Percentiles rank a stretch among this genome's conserved stretches.
Evolutionary conservation across 2,797 vertebrate species (phyloP).

Genomic region (Eurystomus glaucurus): DNA sequence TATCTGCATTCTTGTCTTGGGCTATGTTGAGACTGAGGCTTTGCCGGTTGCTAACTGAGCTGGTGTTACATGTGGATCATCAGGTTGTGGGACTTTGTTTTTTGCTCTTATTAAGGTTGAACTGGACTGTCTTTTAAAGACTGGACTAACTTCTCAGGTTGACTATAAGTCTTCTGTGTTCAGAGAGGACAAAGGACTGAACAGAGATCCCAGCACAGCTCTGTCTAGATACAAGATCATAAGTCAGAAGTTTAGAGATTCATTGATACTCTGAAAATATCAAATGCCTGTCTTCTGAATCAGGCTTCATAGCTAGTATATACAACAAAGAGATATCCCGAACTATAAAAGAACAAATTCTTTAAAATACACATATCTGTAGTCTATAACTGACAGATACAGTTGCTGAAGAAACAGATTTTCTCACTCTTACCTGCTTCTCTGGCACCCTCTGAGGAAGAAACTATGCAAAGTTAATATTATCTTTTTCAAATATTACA

Average conservation of each 20-base stretch:
- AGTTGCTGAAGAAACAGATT: not conserved
- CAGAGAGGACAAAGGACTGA: not conserved
- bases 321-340: not conserved
- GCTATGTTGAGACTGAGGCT: not conserved
- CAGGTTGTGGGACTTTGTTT: not conserved
- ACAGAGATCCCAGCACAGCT: not conserved
- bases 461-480: not conserved
- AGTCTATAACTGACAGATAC: not conserved
- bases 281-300: not conserved
- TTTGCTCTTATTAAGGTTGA: not conserved
- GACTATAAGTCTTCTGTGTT: not conserved
- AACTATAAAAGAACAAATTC: not conserved
- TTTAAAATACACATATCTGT: not conserved
- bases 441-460: not conserved
- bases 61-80: not conserved
- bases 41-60: not conserved
- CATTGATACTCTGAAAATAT: not conserved
- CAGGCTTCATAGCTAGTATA: not conserved
- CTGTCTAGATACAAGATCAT: not conserved
- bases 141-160: not conserved
- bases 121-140: not conserved
- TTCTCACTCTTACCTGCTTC: not conserved
- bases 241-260: not conserved
- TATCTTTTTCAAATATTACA: not conserved
- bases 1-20: not conserved